Conservation (phyloP, 1,140 invertebrate species). For the Vanessa atalanta region DNA sequence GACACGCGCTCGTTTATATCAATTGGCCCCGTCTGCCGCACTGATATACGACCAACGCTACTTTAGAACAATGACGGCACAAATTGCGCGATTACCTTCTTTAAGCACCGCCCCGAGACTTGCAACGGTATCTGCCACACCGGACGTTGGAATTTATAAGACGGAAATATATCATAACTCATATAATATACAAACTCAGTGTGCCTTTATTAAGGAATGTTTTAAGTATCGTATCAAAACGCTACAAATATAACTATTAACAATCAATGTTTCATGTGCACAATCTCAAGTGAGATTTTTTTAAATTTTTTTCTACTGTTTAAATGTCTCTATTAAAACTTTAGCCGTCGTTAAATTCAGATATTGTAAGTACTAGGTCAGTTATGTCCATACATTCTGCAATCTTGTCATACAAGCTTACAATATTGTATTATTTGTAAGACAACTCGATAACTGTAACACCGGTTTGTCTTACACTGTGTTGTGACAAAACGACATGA, state of each 20-base stretch:
- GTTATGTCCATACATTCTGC: slow-evolving; percentile 34
- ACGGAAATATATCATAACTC: slow-evolving; percentile 31
- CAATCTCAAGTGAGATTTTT: too few species aligned
- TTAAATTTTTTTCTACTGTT: too few species aligned
- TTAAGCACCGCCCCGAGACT: slow-evolving; percentile 54
- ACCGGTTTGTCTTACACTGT: slow-evolving; percentile 34
- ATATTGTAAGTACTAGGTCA: not conserved
- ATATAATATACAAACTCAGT: slow-evolving; percentile 25
- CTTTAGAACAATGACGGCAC: slow-evolving; percentile 79
- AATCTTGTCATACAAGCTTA: slow-evolving; percentile 41
- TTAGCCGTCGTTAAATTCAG: not conserved
- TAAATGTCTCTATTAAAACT: too few species aligned
- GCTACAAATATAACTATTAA: too few species aligned
- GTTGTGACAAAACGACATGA: slow-evolving; percentile 22
- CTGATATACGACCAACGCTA: slow-evolving; percentile 78
- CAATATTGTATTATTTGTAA: slow-evolving; percentile 41
- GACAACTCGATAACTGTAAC: slow-evolving; percentile 34
- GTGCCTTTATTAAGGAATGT: not conserved
- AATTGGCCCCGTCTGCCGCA: slow-evolving; percentile 76
- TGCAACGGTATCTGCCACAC: slow-evolving; percentile 40
- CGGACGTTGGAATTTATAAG: slow-evolving; percentile 40
- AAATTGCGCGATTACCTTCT: slow-evolving; percentile 76
- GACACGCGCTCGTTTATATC: slow-evolving; percentile 80
- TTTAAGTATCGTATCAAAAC: not conserved
- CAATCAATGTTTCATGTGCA: too few species aligned